These are phyloP conservation scores for Hirundo rustica DNA, from an alignment of 2,797 vertebrate genomes.

Conservation along the genomic window DNA sequence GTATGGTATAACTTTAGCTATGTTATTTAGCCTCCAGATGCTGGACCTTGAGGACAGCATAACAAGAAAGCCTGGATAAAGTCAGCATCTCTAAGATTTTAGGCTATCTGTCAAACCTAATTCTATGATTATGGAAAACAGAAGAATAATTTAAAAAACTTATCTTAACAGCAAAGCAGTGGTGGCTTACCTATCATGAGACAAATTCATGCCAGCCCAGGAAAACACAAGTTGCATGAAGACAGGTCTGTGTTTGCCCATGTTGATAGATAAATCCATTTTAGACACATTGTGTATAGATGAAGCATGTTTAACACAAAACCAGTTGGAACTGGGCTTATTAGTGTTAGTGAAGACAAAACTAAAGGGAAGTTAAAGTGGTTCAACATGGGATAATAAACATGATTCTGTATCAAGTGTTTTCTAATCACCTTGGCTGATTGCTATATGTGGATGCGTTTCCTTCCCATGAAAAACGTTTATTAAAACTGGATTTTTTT, in stretches of 20 bases:
- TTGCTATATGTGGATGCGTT: not conserved
- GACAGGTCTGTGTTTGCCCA: not conserved
- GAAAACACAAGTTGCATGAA: not conserved
- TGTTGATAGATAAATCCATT: not conserved
- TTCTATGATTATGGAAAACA: not conserved
- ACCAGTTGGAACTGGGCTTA: not conserved
- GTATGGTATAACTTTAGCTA: not conserved
- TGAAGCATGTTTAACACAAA: not conserved
- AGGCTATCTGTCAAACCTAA: not conserved
- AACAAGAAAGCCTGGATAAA: not conserved
- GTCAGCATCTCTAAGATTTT: not conserved
- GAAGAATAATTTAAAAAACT: not conserved
- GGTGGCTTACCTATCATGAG: not conserved
- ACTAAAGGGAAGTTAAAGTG: not conserved
- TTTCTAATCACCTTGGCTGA: not conserved
- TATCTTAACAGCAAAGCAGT: not conserved
- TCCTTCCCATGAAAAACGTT: not conserved
- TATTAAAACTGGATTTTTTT: not conserved
- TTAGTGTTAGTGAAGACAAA: not conserved
- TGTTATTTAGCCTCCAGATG: not conserved
- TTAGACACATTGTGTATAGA: not conserved
- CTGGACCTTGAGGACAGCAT: not conserved
- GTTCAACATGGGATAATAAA: not conserved
- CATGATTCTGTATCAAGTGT: accelerated
- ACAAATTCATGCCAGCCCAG: not conserved